phyloP scores from a whole-genome alignment of 2,797 vertebrate species.

The Chelmon rostratus region DNA sequence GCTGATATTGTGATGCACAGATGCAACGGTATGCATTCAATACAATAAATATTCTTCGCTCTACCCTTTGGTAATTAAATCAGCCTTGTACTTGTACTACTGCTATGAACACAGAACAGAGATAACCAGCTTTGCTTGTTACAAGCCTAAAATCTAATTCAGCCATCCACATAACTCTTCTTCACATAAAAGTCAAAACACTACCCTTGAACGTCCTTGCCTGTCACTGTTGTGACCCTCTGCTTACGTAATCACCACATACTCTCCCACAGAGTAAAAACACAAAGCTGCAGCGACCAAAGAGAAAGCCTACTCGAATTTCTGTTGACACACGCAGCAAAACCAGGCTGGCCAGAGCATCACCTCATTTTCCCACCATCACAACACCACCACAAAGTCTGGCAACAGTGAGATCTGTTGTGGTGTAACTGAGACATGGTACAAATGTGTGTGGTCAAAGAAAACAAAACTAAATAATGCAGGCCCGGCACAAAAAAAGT shows the following conservation, averaged over 20 bases:
- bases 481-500: not conserved
- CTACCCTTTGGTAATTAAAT: not conserved
- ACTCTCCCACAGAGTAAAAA: slow-evolving; percentile 72
- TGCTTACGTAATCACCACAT: slow-evolving; percentile 58
- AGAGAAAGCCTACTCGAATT: slow-evolving; percentile 67
- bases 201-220: slow-evolving; percentile 31
- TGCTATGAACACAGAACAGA: not conserved
- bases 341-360: slow-evolving; percentile 53
- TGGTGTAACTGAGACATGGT: slow-evolving; percentile 15
- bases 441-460: slow-evolving; percentile 33
- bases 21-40: slow-evolving; percentile 4
- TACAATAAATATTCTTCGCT: slow-evolving; percentile 3
- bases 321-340: slow-evolving; percentile 74
- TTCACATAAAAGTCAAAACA: slow-evolving; percentile 38
- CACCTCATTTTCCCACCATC: slow-evolving; percentile 57
- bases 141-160: not conserved
- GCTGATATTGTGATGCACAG: slow-evolving; percentile 5
- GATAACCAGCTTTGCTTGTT: not conserved
- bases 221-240: slow-evolving; percentile 41
- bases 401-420: slow-evolving; percentile 39
- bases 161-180: not conserved
- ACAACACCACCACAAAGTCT: slow-evolving; percentile 4
- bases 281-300: slow-evolving; percentile 46
- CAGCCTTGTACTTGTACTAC: not conserved
- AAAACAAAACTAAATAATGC: slow-evolving; percentile 44